phyloP scores from a whole-genome alignment of 2,113 vertebrate genomes.

The Rhineura floridana region DNA sequence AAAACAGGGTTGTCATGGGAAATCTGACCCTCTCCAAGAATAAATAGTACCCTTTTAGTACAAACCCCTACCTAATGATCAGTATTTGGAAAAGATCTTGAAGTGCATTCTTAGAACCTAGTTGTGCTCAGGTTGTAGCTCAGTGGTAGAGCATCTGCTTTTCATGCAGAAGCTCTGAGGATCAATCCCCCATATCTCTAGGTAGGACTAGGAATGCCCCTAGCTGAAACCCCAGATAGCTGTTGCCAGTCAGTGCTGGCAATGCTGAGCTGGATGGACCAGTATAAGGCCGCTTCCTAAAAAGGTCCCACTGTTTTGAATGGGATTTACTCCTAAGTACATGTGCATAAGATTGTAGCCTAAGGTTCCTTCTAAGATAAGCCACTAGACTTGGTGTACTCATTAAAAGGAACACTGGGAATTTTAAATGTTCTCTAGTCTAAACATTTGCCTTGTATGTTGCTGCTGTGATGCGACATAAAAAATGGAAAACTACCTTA shows the following conservation, averaged over 20 bases:
- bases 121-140: neutral
- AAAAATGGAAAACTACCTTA: neutral
- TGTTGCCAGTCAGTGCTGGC: neutral
- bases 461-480: neutral
- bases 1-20: neutral
- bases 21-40: neutral
- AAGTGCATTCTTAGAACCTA: too few relatives aligned
- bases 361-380: too few relatives aligned
- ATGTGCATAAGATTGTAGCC: too few relatives aligned
- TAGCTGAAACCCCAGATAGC: neutral
- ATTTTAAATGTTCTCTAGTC: neutral
- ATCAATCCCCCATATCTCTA: neutral
- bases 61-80: too few relatives aligned
- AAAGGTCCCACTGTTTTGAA: too few relatives aligned
- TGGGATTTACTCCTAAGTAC: too few relatives aligned
- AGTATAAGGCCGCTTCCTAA: too few relatives aligned
- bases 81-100: too few relatives aligned
- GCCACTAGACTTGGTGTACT: neutral
- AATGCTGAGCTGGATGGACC: too few relatives aligned
- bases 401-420: neutral
- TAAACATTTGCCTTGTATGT: neutral
- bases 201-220: neutral
- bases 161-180: neutral
- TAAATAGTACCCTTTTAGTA: too few relatives aligned
- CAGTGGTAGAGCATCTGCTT: too few relatives aligned